These are phyloP conservation scores for Merluccius polli DNA, from an alignment of 2,797 vertebrate species.

Conservation along the genomic window DNA sequence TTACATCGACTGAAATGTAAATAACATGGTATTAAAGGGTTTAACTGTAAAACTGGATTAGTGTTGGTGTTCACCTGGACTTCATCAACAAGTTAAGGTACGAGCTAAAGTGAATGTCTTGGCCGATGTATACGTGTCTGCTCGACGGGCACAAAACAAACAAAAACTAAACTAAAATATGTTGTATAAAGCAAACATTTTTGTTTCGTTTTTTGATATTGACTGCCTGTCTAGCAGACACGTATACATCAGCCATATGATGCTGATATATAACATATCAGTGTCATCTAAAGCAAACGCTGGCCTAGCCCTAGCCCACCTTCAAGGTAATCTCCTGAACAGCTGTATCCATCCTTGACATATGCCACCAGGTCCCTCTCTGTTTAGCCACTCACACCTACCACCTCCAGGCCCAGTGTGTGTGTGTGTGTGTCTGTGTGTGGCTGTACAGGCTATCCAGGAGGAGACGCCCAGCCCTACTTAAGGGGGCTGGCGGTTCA, in stretches of 20 bases:
- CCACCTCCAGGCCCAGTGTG: constrained; percentile 3
- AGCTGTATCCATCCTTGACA: constrained; percentile 10
- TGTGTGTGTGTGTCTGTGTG: neutral
- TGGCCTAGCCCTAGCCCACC: neutral
- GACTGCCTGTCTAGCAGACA: too few relatives aligned
- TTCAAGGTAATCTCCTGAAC: constrained; percentile 13
- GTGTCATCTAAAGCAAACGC: neutral
- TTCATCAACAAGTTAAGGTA: neutral
- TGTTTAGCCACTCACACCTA: neutral
- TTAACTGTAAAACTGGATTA: neutral
- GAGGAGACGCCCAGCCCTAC: constrained; percentile 28
- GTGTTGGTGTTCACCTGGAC: neutral
- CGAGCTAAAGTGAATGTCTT: neutral
- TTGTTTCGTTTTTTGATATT: too few relatives aligned
- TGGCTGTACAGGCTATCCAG: constrained; percentile 19
- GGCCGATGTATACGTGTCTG: neutral
- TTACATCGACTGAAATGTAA: too few relatives aligned
- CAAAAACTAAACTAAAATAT: neutral
- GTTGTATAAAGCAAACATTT: too few relatives aligned
- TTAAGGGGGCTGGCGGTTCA: constrained; percentile 28
- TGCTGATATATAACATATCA: too few relatives aligned
- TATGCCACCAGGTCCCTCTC: neutral
- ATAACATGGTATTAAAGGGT: neutral
- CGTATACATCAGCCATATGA: too few relatives aligned
- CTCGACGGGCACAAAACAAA: too few relatives aligned